Base-by-base conservation (phyloP, 64 coral and sea anemone genomes). In the Astreopora myriophthalma region DNA sequence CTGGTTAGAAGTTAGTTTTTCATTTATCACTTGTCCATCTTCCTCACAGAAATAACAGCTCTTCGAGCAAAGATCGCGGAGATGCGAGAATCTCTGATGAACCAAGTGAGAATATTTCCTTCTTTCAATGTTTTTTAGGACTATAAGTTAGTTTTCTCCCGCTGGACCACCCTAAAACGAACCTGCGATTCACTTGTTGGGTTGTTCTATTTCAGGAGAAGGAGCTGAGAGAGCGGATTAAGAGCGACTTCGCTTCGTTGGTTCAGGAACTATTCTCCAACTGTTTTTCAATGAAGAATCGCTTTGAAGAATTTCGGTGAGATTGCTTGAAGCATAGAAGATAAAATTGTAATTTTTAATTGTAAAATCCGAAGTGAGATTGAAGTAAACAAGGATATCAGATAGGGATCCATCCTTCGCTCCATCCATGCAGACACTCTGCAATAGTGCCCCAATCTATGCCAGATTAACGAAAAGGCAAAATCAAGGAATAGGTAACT, bases 261-360 rank as follows among this genome's bases (percentile, higher is more conserved):
- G 94, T 99, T 6, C 91, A 93, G 38, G 97, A 96, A 62, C 35
- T 99, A 7, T 99, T 99, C 44, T 90, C 93, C 20, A 95, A 95
- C 39, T 99, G 96, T 85, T 99, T 99, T 65, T 86, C 91, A n/a
- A 99, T 99, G 94, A 99, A 93, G 55, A 99, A 87, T 57, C 88
- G 85, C 8, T 99, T 99, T 44, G 97, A 99, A 79, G 97, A 99
- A 88, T 99, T 99, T 84, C 90, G 97, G 97, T 99, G 52, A 67
- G 14, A 48, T 64, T 2, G 60, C 12, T 38, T 0, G 5, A n/a
- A 27, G 1, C 2, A 33, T 9, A 33, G 5, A 49, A 29, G 30
- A 39, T 79, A 79, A 3, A 49, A 27, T 27, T 22, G 10, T 79
- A n/a, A n/a, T n/a, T n/a, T n/a, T n/a, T n/a, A n/a, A n/a, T n/a